Evolutionary conservation across 2,888 invertebrate species (phyloP).

Genomic region (Eupithecia vulgata): DNA sequence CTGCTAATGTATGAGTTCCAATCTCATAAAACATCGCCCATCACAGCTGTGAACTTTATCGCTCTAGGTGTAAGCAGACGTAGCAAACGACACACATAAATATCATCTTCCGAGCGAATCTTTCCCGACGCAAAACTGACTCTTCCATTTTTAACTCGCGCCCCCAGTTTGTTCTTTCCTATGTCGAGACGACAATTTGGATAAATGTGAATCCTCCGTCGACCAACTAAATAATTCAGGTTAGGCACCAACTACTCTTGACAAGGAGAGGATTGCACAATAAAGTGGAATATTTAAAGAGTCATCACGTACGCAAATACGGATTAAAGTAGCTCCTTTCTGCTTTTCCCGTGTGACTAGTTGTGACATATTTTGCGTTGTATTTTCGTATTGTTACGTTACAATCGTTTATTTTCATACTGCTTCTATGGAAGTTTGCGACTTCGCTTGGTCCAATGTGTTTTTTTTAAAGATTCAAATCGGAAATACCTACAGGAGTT

Average conservation of each 20-base stretch:
- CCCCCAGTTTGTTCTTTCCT: conserved; percentile 43
- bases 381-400: background rate
- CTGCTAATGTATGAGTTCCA: conserved; percentile 5
- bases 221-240: conserved; percentile 76
- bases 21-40: conserved; percentile 27
- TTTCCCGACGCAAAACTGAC: conserved; percentile 62
- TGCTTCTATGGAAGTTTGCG: background rate
- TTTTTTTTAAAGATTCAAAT: background rate
- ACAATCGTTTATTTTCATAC: background rate
- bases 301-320: conserved; percentile 75
- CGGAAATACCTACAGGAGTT: background rate
- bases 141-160: conserved; percentile 75
- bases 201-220: conserved; percentile 77
- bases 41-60: conserved; percentile 36
- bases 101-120: conserved; percentile 58
- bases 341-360: conserved; percentile 53
- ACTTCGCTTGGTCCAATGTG: background rate
- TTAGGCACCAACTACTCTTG: conserved; percentile 68
- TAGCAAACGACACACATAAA: conserved; percentile 57
- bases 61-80: conserved; percentile 50
- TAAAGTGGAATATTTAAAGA: conserved; percentile 80
- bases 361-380: background rate
- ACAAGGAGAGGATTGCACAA: conserved; percentile 76
- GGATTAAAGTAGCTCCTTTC: conserved; percentile 57
- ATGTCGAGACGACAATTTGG: conserved; percentile 72